Evolutionary conservation across 1,140 invertebrate species (phyloP), one percentile per base, ranked within the genome.

Genomic region (Dolichoris vasculosae): DNA sequence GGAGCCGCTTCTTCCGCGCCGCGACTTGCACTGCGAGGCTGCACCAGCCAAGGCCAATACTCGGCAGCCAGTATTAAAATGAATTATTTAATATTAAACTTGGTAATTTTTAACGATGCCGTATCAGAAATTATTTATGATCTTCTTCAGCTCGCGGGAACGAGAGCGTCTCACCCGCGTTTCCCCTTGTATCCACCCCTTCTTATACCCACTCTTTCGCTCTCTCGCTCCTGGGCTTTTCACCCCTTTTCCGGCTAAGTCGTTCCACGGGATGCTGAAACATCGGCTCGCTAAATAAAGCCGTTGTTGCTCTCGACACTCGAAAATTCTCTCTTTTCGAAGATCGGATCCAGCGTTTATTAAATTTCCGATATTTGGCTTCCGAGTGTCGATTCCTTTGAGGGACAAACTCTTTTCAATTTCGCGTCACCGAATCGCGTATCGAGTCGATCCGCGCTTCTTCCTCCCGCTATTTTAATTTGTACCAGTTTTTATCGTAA

Each of bases 11-110:
- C 80, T 48, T 48, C n/a, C 30, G n/a, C 69, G 40, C 71, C 4
- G 51, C 69, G 13, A 67, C 76, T 46, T 64, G 11, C n/a, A 71
- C 79, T 78, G 59, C 71, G n/a, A 26, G 30, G 38, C 73, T 35
- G 30, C 43, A 4, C 63, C 43, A 82, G 30, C 43, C 82, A 32
- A 35, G 76, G 83, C 85, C 87, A 87, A 87, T 88, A 87, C 85
- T 85, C 87, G 87, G 87, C 87, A 86, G 88, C 90, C 89, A 86
- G 91, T 93, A 93, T 93, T 93, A 92, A 93, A 93, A 93, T 93
- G 89, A 93, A 93, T 93, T 93, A 93, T 93, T 93, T 92, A 93
- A 92, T 93, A 92, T 93, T 93, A 93, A 93, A 93, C 92, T 93
- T 92, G 90, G 92, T 91, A 93, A 93, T 93, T 93, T 93, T 92